Evolutionary conservation across 2,797 vertebrate species (phyloP), one percentile per base, ranked within the genome.

Genomic region (Glossophaga mutica): DNA sequence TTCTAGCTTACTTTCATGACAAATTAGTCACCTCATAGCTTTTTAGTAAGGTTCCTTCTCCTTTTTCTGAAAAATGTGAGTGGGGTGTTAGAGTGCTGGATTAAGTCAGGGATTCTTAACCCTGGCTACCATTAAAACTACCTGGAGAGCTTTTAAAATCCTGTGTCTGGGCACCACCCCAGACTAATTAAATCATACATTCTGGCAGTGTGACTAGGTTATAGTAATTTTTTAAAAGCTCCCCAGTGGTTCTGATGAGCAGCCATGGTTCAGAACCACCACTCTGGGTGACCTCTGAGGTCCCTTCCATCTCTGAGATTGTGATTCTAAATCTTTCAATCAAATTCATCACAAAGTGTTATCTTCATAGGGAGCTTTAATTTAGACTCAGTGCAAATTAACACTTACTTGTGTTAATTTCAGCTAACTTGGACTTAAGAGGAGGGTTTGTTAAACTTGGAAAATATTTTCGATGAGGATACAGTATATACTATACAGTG

Each of bases 401-500:
- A 59, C 11, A 29, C 26, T 59, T 29, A 59, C 24, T 84, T 79
- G n/a, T 85, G 76, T 94, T 93, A 83, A 93, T 96, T 91, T 87
- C 19, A 34, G 32, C 65, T 73, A 85, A 57, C 71, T 95, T 88
- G 94, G 24, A 62, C 48, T 96, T 87, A 85, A 94, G 59, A 57
- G 71, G 73, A 93, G 78, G 10, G 37, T 57, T 76, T 92, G 34
- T 88, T 55, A 68, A 87, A 90, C 37, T 74, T 85, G 73, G 62
- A 24, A 67, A 81, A 52, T 59, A 44, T 76, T 91, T 94, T 93
- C 78, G 92, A 74, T 93, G 62, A 97, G 50, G 88, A 48, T 62
- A 59, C 37, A 65, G 65, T 87, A 74, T 32, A 84, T 91, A 65
- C 32, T 55, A 22, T 95, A 57, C 74, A 44, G 9, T n/a, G 82